Evolutionary conservation across 2,888 invertebrate genomes (phyloP).

Genomic region (Leucophenga maculata): DNA sequence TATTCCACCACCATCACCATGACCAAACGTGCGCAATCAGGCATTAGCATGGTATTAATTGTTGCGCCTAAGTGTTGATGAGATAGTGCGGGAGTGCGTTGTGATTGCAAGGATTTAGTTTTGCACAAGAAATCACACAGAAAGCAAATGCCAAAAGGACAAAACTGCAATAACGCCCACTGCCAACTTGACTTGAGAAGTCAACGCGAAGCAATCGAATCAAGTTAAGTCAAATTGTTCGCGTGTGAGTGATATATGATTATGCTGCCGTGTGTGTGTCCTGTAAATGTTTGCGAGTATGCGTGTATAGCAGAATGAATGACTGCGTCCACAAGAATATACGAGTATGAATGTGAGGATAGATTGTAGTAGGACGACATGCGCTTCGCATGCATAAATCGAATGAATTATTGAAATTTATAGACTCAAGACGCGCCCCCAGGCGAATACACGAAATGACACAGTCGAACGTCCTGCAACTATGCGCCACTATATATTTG

Average conservation of each 20-base stretch:
- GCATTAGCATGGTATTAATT: slow-evolving; percentile 16
- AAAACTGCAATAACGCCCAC: not conserved
- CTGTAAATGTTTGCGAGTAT: not conserved
- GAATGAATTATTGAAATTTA: slow-evolving; percentile 48
- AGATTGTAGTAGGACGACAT: slow-evolving; percentile 2
- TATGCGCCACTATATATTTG: not conserved
- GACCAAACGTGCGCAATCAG: not conserved
- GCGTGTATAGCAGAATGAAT: not conserved
- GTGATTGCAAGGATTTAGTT: not conserved
- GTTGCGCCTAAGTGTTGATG: slow-evolving; percentile 5
- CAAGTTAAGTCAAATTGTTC: slow-evolving; percentile 13
- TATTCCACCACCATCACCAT: too few relatives aligned
- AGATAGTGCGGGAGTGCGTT: too few relatives aligned
- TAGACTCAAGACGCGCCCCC: slow-evolving; percentile 29
- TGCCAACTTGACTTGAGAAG: not conserved
- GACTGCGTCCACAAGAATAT: not conserved
- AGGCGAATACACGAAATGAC: not conserved
- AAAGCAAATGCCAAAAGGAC: not conserved
- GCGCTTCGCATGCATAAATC: slow-evolving; percentile 25
- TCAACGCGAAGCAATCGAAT: not conserved
- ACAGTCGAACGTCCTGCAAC: not conserved
- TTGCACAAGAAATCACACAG: not conserved
- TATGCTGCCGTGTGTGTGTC: not conserved
- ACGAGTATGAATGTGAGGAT: not conserved
- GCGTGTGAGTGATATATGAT: slow-evolving; percentile 21